Base-by-base conservation (phyloP, 2,888 invertebrate species). In the Ditula angustiorana region DNA sequence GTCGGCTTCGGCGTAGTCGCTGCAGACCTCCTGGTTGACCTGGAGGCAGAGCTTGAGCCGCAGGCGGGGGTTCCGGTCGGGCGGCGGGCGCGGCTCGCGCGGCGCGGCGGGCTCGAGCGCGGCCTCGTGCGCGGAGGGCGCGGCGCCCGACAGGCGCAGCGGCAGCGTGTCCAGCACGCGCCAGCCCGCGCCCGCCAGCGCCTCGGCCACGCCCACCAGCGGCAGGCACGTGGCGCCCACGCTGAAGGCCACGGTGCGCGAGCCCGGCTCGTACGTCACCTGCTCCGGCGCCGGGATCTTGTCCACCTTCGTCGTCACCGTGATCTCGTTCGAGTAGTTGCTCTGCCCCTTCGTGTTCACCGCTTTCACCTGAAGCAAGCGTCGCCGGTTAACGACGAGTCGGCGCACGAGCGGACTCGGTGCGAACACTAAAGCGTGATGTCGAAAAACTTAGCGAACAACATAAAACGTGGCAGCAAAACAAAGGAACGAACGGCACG, bases 311-410 rank as follows among this genome's bases (percentile, higher is more conserved):
- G 98, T 98, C 3, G 96, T 95, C 41, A 96, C 96, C 0, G 95
- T 94, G 49, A 97, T 95, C 81, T 97, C 97, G 75, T 97, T 96
- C 0, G 98, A 98, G 79, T 96, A 97, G 71, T 97, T 96, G 68
- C 98, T 98, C 72, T 96, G 95, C 13, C 97, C 97, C 85, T 97
- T 97, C 0, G 97, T 96, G 80, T 98, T 98, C 69, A 97, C 94
- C 0, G 98, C 98, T 88, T 97, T 97, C 66, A 97, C 95, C 95
- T 95, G 83, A 5, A 84, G 66, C 64, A 61, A 26, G 69, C 30
- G 4, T 0, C 13, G 5, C n/a, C 2, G 4, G 1, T 53, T n/a
- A 53, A 10, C 7, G 1, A 5, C n/a, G 13, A 46, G n/a, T n/a
- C 23, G 23, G 5, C 23, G 23, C 5, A 24, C 19, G 24, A n/a